Evolutionary conservation across 1,140 invertebrate species (phyloP).

Genomic region (Drosophila nannoptera): DNA sequence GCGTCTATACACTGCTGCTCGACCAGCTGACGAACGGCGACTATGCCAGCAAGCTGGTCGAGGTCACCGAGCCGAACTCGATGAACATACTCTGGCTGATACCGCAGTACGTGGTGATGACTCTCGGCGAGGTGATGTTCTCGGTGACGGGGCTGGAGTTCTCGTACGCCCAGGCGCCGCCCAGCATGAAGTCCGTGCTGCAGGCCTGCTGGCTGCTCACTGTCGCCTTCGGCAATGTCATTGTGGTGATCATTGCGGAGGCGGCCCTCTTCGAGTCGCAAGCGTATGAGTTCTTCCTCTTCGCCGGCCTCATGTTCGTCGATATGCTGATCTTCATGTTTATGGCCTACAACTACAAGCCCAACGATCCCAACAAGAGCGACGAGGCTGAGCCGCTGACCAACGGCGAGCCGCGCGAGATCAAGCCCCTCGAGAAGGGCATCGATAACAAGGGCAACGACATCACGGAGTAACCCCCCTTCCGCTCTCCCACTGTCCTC

Average conservation of each 20-base stretch:
- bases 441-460: slow-evolving; percentile 63
- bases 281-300: slow-evolving; percentile 91
- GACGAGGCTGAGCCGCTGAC: slow-evolving; percentile 56
- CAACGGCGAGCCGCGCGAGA: slow-evolving; percentile 18
- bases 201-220: slow-evolving; percentile 94
- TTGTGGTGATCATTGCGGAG: slow-evolving; percentile 90
- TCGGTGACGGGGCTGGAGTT: slow-evolving; percentile 95
- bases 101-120: slow-evolving; percentile 93
- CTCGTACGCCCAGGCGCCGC: slow-evolving; percentile 92
- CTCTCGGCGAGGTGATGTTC: slow-evolving; percentile 90
- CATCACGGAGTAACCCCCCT: slow-evolving; percentile 25
- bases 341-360: slow-evolving; percentile 86
- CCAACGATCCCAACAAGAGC: slow-evolving; percentile 55
- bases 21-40: slow-evolving; percentile 18
- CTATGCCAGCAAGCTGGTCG: slow-evolving; percentile 17
- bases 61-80: slow-evolving; percentile 84
- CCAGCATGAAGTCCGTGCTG: slow-evolving; percentile 94
- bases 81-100: slow-evolving; percentile 91
- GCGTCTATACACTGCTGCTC: slow-evolving; percentile 82
- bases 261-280: slow-evolving; percentile 71
- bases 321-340: slow-evolving; percentile 90
- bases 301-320: slow-evolving; percentile 89
- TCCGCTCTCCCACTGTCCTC: too few relatives aligned
- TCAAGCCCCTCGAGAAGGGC: slow-evolving; percentile 40
- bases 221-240: slow-evolving; percentile 93